Percentiles rank a stretch among this genome's conserved stretches.
phyloP scores from a whole-genome alignment of 2,113 vertebrate species.

The Cyphomyrus discorhynchus region DNA sequence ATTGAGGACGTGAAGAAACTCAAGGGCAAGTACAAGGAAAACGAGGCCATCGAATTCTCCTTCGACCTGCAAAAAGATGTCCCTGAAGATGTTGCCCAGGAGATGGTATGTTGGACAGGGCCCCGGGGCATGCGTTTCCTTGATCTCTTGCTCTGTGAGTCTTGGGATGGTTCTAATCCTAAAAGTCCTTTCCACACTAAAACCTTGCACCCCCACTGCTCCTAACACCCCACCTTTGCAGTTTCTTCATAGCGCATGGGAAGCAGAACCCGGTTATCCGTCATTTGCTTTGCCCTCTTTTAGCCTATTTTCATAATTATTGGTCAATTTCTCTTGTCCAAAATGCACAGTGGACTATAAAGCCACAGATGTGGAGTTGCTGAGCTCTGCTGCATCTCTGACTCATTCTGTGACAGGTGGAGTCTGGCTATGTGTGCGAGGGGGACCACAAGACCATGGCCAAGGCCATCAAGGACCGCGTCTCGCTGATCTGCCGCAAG shows the following conservation, averaged over 20 bases:
- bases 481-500: constrained; percentile 90
- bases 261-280: background rate
- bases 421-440: constrained; percentile 95
- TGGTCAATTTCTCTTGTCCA: background rate
- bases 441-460: constrained; percentile 99
- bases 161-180: background rate
- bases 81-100: constrained; percentile 95
- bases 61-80: constrained; percentile 93
- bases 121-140: background rate
- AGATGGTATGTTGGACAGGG: constrained; percentile 77
- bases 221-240: background rate
- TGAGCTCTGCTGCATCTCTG: background rate
- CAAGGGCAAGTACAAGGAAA: constrained; percentile 98
- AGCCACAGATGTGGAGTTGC: background rate
- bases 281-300: background rate
- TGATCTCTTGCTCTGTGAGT: background rate
- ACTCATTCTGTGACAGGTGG: constrained; percentile 66
- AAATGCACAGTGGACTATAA: background rate
- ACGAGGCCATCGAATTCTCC: constrained; percentile 97
- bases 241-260: background rate
- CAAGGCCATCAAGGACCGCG: constrained; percentile 96
- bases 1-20: constrained; percentile 97
- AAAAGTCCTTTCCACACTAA: background rate
- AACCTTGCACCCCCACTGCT: background rate
- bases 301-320: background rate